phyloP scores from a whole-genome alignment of 2,797 vertebrate genomes.

The Oophaga sylvatica region DNA sequence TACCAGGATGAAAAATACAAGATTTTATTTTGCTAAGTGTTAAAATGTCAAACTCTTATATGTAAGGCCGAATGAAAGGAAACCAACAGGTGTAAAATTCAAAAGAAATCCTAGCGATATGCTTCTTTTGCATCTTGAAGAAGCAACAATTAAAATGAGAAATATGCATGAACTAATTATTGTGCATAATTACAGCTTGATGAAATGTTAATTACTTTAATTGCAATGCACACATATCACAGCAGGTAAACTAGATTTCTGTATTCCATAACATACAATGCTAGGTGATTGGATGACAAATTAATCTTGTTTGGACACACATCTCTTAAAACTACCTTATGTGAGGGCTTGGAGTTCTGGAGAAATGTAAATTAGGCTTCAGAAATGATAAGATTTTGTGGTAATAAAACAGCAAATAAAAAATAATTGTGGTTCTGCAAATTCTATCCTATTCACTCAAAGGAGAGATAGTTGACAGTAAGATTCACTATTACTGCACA shows the following conservation, averaged over 20 bases:
- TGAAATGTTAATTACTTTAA: conserved; percentile 58
- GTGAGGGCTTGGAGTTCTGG: not conserved
- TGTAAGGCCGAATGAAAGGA: not conserved
- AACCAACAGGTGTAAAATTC: conserved; percentile 34
- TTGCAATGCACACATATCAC: conserved; percentile 53
- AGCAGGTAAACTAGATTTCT: conserved; percentile 56
- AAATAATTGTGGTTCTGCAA: too few relatives aligned
- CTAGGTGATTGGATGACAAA: conserved; percentile 47
- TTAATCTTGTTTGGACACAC: conserved; percentile 36
- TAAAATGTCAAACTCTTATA: conserved; percentile 17
- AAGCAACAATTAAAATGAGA: conserved; percentile 55
- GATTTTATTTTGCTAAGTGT: not conserved
- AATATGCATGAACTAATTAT: conserved; percentile 55
- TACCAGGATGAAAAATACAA: not conserved
- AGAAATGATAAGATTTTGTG: not conserved
- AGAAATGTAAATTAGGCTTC: not conserved
- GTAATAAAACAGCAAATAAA: not conserved
- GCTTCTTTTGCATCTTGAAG: conserved; percentile 30
- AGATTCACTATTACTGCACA: too few relatives aligned
- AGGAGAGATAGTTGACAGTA: too few relatives aligned
- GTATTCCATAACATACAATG: conserved; percentile 42
- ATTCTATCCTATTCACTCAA: too few relatives aligned
- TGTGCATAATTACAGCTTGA: conserved; percentile 59
- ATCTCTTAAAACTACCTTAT: not conserved
- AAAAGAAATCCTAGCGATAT: conserved; percentile 14